Conservation (phyloP, 2,888 invertebrate genomes). For the Dichetophora obliterata region DNA sequence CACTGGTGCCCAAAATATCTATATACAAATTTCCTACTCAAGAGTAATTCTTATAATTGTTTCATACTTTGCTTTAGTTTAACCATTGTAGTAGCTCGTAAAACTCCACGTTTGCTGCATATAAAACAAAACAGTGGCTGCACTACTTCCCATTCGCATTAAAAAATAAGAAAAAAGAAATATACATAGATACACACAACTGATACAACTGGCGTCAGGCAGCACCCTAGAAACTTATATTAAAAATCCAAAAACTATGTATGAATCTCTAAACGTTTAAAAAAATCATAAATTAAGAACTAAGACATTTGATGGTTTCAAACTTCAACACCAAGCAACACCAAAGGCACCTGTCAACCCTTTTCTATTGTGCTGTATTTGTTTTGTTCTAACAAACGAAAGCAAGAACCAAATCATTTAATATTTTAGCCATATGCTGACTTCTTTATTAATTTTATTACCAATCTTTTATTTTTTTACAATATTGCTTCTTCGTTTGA, state of each 20-base stretch:
- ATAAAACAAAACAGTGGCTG: slow-evolving; percentile 2
- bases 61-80: not conserved
- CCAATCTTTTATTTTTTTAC: slow-evolving; percentile 5
- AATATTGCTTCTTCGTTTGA: not conserved
- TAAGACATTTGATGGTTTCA: not conserved
- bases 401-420: not conserved
- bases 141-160: not conserved
- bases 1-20: too few species aligned
- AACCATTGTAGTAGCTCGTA: not conserved
- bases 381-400: not conserved
- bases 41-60: too few species aligned
- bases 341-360: not conserved
- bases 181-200: not conserved
- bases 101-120: not conserved
- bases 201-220: not conserved
- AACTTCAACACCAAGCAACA: not conserved
- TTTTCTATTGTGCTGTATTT: not conserved
- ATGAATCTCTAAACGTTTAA: slow-evolving; percentile 28
- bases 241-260: not conserved
- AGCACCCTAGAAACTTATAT: not conserved
- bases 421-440: slow-evolving; percentile 30
- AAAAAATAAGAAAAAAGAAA: not conserved
- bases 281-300: slow-evolving; percentile 21
- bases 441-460: slow-evolving; percentile 35
- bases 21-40: too few species aligned